Evolutionary conservation across 2,113 vertebrate species (phyloP).

Genomic region (Felis chaus): DNA sequence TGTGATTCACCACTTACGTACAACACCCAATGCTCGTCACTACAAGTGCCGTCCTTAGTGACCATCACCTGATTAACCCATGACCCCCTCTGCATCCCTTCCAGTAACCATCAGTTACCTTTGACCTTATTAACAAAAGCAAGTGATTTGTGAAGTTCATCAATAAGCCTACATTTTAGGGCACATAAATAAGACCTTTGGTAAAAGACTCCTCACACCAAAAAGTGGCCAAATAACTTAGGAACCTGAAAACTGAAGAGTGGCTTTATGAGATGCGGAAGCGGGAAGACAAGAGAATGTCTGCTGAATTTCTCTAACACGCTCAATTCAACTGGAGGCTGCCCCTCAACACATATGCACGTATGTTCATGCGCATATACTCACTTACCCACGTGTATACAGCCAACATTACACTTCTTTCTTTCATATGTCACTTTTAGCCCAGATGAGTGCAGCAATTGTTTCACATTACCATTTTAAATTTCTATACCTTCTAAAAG

Average conservation of each 20-base stretch:
- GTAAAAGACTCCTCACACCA: neutral
- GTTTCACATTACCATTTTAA: neutral
- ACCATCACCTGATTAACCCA: too few relatives aligned
- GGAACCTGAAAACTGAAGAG: neutral
- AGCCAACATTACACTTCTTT: neutral
- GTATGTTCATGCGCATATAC: rapidly evolving
- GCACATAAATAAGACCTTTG: neutral
- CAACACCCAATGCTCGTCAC: too few relatives aligned
- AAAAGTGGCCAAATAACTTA: neutral
- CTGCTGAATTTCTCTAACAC: neutral
- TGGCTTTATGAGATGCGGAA: neutral
- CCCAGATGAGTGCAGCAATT: neutral
- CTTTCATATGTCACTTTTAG: neutral
- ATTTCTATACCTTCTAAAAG: neutral
- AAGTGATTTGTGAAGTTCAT: neutral
- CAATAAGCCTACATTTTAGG: neutral
- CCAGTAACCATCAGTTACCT: neutral
- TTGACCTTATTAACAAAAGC: neutral
- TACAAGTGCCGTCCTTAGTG: too few relatives aligned
- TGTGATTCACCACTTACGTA: neutral
- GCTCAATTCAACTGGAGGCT: neutral
- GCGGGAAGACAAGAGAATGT: neutral
- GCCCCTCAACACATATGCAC: rapidly evolving
- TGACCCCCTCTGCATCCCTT: too few relatives aligned
- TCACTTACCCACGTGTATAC: neutral